These are phyloP conservation scores for Centropristis striata DNA, from an alignment of 2,113 vertebrate species.

Conservation along the genomic window DNA sequence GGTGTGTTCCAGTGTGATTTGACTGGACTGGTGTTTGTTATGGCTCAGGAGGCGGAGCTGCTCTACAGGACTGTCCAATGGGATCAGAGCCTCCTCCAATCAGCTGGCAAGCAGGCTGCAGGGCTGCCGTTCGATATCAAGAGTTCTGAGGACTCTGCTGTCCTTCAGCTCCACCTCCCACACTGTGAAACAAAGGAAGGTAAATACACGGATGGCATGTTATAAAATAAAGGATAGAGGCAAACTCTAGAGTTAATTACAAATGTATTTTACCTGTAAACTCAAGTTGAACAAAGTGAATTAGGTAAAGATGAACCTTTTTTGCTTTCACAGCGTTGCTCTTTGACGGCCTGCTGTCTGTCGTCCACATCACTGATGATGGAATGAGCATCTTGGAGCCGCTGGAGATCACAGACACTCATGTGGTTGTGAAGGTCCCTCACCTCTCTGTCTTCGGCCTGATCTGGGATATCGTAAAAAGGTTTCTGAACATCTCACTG, in stretches of 20 bases:
- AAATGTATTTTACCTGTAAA: not conserved
- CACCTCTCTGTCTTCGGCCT: slow-evolving; percentile 11
- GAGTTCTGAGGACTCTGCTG: not conserved
- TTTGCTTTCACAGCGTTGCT: not conserved
- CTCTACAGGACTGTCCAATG: slow-evolving; percentile 28
- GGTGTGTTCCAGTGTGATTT: slow-evolving; percentile 26
- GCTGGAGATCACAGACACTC: slow-evolving; percentile 4
- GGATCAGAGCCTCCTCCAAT: slow-evolving; percentile 21
- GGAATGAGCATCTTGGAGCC: slow-evolving; percentile 8
- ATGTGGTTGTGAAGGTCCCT: slow-evolving; percentile 2
- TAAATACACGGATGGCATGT: not conserved
- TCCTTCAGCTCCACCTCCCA: slow-evolving; percentile 39
- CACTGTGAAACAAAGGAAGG: slow-evolving; percentile 36
- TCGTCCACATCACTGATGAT: not conserved
- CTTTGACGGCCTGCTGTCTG: slow-evolving; percentile 15
- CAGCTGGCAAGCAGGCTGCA: slow-evolving; percentile 1
- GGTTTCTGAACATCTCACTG: not conserved
- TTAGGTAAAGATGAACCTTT: not conserved
- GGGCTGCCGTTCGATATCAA: slow-evolving; percentile 27
- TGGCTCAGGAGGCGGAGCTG: slow-evolving; percentile 13
- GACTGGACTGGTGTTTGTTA: slow-evolving; percentile 36
- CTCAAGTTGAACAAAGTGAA: not conserved
- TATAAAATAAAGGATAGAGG: not conserved
- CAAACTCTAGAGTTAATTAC: not conserved
- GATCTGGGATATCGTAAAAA: not conserved